Evolutionary conservation across 1,140 invertebrate species (phyloP).

Genomic region (Rhagoletis pomonella): DNA sequence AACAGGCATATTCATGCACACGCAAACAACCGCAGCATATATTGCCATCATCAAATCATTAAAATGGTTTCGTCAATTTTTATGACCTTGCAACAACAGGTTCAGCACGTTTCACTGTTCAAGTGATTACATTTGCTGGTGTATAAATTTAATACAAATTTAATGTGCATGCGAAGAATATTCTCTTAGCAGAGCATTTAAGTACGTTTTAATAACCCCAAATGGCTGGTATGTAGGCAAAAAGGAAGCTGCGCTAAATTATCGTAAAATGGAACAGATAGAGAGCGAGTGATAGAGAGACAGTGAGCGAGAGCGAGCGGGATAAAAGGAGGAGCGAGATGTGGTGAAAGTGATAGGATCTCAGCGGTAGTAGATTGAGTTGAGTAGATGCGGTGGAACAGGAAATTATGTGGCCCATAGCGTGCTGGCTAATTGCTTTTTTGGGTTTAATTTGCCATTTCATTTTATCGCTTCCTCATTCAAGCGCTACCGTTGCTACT

Average conservation of each 20-base stretch:
- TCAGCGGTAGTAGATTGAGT: neutral
- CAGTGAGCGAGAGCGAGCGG: neutral
- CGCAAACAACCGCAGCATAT: neutral
- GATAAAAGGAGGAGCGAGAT: neutral
- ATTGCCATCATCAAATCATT: neutral
- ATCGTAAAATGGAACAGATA: constrained; percentile 2
- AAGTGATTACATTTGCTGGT: constrained; percentile 34
- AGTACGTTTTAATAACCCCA: constrained; percentile 37
- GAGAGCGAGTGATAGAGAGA: too few relatives aligned
- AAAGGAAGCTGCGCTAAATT: neutral
- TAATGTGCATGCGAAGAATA: neutral
- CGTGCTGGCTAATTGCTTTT: constrained; percentile 11
- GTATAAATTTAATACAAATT: constrained; percentile 48
- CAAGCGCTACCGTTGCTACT: neutral
- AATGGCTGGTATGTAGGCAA: neutral
- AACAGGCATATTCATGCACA: neutral
- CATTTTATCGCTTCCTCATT: constrained; percentile 21
- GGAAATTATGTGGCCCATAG: neutral
- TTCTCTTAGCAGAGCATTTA: neutral
- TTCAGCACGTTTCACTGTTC: neutral
- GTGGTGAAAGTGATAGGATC: neutral
- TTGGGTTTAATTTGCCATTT: constrained; percentile 26
- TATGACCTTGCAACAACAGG: constrained; percentile 13
- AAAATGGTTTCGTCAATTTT: constrained; percentile 31
- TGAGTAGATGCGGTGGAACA: neutral